Conservation (phyloP, 2,113 vertebrate genomes). For the Crypturellus undulatus region DNA sequence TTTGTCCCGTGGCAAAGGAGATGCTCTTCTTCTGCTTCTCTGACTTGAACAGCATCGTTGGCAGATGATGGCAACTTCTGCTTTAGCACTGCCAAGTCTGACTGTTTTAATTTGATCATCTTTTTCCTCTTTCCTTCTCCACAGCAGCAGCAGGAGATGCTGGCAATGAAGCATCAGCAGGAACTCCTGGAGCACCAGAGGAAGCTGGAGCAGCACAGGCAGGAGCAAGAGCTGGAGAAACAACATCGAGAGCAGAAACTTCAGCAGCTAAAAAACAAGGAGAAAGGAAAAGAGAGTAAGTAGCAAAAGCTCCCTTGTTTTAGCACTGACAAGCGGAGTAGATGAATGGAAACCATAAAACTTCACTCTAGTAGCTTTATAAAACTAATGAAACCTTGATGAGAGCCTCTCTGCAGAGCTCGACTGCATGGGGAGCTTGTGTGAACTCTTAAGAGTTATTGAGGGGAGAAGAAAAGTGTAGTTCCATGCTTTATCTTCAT, state of each 20-base stretch:
- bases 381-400: not conserved
- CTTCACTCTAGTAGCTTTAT: not conserved
- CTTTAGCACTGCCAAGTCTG: not conserved
- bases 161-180: slow-evolving; percentile 97
- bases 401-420: not conserved
- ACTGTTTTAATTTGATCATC: not conserved
- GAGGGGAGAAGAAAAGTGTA: not conserved
- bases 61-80: not conserved
- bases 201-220: slow-evolving; percentile 93
- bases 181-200: slow-evolving; percentile 96
- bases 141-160: slow-evolving; percentile 96
- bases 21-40: not conserved
- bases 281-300: slow-evolving; percentile 97
- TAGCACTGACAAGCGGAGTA: not conserved
- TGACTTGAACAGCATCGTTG: not conserved
- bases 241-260: slow-evolving; percentile 96
- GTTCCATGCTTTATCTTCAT: not conserved
- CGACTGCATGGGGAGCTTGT: not conserved
- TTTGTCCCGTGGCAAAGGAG: not conserved
- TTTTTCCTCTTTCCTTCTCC: not conserved
- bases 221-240: slow-evolving; percentile 95
- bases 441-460: not conserved
- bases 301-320: not conserved
- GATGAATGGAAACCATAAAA: not conserved
- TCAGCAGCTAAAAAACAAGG: slow-evolving; percentile 95